Evolutionary conservation across 2,888 invertebrate genomes (phyloP), one percentile per base, ranked within the genome.

Genomic region (Spisula subtruncata): DNA sequence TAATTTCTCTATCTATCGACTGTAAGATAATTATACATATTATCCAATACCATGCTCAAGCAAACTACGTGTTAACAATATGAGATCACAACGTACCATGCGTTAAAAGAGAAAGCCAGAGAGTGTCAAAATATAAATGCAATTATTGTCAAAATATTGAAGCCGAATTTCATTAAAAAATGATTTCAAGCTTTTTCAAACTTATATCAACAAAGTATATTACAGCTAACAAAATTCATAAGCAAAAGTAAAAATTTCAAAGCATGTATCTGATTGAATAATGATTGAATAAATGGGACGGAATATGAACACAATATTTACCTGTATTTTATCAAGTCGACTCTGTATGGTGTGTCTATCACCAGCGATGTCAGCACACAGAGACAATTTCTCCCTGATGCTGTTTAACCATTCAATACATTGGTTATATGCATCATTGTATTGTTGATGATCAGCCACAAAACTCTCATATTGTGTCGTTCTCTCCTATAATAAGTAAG

Each of bases 281-380:
- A 25, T 66, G 60, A 75, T 16, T 18, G 75, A 32, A 75, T 16
- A 35, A 35, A 71, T 32, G 32, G 29, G 14, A 32, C 2, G 32
- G 0, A 16, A 14, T 1, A 18, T 35, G 16, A 35, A 32, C 18
- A 75, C 32, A 6, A 60, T 16, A 35, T 85, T 82, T 93, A 97
- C 97, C 96, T 96, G 98, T 66, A 99, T 97, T 96, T 98, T 98
- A 75, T 97, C 97, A 32, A 99, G 97, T 95, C 98, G 98, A 79
- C 98, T 98, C 96, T 98, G 98, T n/a, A 99, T 97, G 0, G 98
- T 98, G 60, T 98, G 97, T 96, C 98, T 98, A 94, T 98, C 99
- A 12, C 99, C 99, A 56, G 98, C 98, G 93, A 98, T 98, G 96
- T 99, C 99, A 94, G 96, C 98, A 93, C 98, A 98, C 89, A 98